These are phyloP conservation scores for Holothuria leucospilota DNA, from an alignment of 53 echinoderm and acorn worm species.

Conservation along the genomic window DNA sequence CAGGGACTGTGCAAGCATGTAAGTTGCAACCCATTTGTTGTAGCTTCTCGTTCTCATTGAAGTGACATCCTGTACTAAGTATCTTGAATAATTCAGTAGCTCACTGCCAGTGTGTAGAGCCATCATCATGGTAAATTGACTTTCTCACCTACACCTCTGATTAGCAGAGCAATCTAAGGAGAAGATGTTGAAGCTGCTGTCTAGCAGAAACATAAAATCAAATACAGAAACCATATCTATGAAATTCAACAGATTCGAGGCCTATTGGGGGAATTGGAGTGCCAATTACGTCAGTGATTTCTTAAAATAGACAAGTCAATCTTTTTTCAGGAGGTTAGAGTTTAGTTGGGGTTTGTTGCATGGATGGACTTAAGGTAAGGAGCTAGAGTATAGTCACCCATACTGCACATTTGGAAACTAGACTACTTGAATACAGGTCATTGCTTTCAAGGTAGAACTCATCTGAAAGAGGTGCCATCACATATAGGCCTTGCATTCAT, in stretches of 20 bases:
- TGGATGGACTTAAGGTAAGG: neutral
- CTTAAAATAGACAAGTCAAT: slow-evolving; percentile 43
- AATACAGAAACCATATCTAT: slow-evolving; percentile 29
- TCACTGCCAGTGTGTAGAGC: neutral
- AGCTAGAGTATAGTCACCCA: too few relatives aligned
- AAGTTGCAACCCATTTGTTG: too few relatives aligned
- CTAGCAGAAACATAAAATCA: neutral
- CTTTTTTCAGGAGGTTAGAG: neutral
- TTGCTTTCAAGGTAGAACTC: too few relatives aligned
- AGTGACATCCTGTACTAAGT: too few relatives aligned
- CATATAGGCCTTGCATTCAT: too few relatives aligned
- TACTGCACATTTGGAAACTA: too few relatives aligned
- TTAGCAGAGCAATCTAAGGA: slow-evolving; percentile 5
- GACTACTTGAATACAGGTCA: too few relatives aligned
- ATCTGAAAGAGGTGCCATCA: too few relatives aligned
- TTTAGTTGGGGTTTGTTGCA: slow-evolving; percentile 1
- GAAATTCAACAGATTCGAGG: slow-evolving; percentile 40
- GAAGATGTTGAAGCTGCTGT: neutral
- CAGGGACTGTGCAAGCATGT: too few relatives aligned
- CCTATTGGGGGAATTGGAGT: slow-evolving; percentile 26
- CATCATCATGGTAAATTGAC: slow-evolving; percentile 39
- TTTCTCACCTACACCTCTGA: slow-evolving; percentile 36
- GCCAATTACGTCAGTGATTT: slow-evolving; percentile 35
- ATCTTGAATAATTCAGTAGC: too few relatives aligned
- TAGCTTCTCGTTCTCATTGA: too few relatives aligned